These are phyloP conservation scores for Coelopa pilipes DNA, from an alignment of 2,888 invertebrate species.

Conservation along the genomic window DNA sequence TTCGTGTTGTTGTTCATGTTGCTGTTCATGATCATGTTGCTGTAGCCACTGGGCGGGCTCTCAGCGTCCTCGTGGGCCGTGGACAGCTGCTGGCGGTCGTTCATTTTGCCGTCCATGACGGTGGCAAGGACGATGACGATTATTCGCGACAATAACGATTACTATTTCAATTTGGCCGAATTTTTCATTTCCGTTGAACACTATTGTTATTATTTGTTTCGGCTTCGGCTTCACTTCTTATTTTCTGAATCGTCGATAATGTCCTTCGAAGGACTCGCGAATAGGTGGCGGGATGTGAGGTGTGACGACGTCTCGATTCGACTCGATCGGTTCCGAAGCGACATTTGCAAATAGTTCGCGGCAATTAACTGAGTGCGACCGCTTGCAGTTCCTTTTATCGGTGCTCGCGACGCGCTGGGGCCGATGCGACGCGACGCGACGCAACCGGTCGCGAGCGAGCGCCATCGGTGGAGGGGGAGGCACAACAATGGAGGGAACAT, in stretches of 20 bases:
- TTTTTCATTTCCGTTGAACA: constrained; percentile 28
- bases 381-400: constrained; percentile 50
- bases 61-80: constrained; percentile 53
- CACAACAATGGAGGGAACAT: constrained; percentile 2
- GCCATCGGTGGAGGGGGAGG: background rate
- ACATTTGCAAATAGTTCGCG: constrained; percentile 39
- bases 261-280: background rate
- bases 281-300: too few species aligned
- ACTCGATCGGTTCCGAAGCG: constrained; percentile 23
- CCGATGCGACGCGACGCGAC: constrained; percentile 23
- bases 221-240: background rate
- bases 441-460: constrained; percentile 2
- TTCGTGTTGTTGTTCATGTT: constrained; percentile 27
- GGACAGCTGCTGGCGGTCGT: constrained; percentile 59
- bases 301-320: constrained; percentile 33
- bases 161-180: background rate
- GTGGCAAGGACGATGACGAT: background rate
- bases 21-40: background rate
- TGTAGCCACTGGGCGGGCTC: constrained; percentile 18
- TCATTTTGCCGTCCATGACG: constrained; percentile 50
- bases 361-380: constrained; percentile 47
- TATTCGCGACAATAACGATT: background rate
- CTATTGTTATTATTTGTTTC: too few species aligned
- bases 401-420: constrained; percentile 17
- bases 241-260: background rate